Conservation (phyloP, 2,797 vertebrate species). For the Acanthis flammea region DNA sequence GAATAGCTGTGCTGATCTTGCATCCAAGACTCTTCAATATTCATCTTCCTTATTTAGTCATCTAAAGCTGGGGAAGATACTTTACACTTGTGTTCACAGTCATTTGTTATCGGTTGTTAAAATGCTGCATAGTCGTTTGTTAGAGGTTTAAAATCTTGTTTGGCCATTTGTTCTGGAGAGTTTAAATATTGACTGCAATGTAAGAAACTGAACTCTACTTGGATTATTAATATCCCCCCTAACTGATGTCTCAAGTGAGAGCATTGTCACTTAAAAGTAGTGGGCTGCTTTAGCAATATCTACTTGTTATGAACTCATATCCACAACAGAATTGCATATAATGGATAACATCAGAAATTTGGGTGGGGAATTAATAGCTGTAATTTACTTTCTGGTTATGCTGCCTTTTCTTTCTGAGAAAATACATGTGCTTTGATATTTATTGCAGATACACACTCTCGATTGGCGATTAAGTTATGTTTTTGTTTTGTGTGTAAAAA, state of each 20-base stretch:
- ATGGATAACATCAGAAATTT: neutral
- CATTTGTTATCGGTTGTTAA: neutral
- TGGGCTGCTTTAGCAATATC: neutral
- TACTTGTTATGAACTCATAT: neutral
- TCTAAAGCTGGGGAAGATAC: neutral
- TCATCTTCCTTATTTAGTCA: neutral
- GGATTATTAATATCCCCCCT: neutral
- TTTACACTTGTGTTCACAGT: neutral
- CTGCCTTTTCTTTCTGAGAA: neutral
- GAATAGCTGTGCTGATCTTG: neutral
- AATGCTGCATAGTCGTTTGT: neutral
- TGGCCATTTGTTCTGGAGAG: neutral
- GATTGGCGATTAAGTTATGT: neutral
- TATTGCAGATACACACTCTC: neutral
- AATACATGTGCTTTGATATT: neutral
- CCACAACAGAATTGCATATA: neutral
- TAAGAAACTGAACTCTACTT: neutral
- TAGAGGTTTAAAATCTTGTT: neutral
- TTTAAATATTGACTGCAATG: neutral
- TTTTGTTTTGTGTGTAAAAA: neutral
- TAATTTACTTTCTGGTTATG: neutral
- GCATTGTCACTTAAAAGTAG: constrained; percentile 5
- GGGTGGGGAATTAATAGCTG: neutral
- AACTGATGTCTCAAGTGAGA: neutral
- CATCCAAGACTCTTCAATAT: neutral